Base-by-base conservation (phyloP, 1,140 invertebrate species). In the Pissodes strobi region DNA sequence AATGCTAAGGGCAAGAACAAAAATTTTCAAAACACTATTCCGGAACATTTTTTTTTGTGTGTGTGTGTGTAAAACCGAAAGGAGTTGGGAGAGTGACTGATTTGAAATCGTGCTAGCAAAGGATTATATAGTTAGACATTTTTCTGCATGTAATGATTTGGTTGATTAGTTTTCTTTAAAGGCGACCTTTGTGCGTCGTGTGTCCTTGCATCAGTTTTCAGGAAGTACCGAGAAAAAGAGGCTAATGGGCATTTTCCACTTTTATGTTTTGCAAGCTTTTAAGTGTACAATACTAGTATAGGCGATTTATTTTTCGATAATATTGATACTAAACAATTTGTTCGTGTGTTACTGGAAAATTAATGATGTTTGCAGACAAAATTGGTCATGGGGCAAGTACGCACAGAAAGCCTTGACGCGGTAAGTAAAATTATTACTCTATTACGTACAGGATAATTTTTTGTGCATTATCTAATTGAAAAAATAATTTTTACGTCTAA, bases 141-240 rank as follows among this genome's bases (percentile, higher is more conserved):
- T 41, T 64, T 69, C 53, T 64, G 58, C 48, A 43, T 49, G 67
- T 65, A 66, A 65, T 34, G 67, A 43, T 66, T 38, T 51, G 63
- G 46, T 69, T 56, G 55, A 46, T 37, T 63, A 46, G 59, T 57
- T 65, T 51, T 53, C 45, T 43, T 37, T 56, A 13, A 37, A 23
- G 17, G 17, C 43, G 53, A 64, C 52, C 52, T 64, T 64, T 37
- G 52, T 37, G 27, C 41, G 49, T 53, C 19, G 15, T 5, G 37
- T 51, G 52, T 49, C 48, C 38, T 45, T 53, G 38, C 39, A 41
- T 56, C 43, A 52, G 23, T 49, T 51, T 46, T 43, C 52, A 56
- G 62, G 62, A 64, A 64, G 52, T 57, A 57, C 52, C 38, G 49
- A 56, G 53, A 46, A 56, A 64, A 64, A 41, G 17, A 41, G 62